Conservation (phyloP, 2,797 vertebrate genomes). For the Melanotaenia pygmaea region DNA sequence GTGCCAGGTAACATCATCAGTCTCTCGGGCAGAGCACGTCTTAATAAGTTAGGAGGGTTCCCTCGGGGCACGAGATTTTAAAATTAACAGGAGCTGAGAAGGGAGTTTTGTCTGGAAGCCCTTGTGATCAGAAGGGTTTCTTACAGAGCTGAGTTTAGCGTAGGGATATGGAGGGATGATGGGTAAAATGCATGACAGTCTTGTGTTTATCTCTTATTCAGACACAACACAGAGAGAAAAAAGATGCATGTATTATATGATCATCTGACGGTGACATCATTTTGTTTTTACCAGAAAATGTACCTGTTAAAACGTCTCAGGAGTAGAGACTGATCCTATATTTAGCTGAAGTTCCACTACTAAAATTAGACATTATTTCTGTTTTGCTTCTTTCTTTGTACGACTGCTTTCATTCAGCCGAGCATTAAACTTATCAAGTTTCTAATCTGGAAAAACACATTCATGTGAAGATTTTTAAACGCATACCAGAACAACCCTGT, state of each 20-base stretch:
- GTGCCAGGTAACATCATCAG: conserved; percentile 89
- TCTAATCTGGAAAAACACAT: conserved; percentile 14
- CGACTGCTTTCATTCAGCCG: neutral
- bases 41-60: conserved; percentile 17
- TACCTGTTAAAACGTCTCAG: neutral
- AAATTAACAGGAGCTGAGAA: neutral
- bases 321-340: neutral
- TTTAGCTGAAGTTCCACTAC: conserved; percentile 1
- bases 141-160: neutral
- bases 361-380: neutral
- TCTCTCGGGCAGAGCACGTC: conserved; percentile 6
- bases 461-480: neutral
- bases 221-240: neutral
- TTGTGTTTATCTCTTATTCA: neutral
- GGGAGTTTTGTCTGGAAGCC: neutral
- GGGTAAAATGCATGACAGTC: conserved; percentile 1
- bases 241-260: neutral
- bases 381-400: conserved; percentile 2
- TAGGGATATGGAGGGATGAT: neutral
- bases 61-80: neutral
- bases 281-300: conserved; percentile 1
- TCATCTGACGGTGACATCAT: neutral
- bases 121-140: neutral
- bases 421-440: conserved; percentile 9
- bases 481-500: neutral